A percentile compares a stretch with the other conserved stretches of the same genome.
Evolutionary conservation across 2,888 invertebrate genomes (phyloP).

Genomic region (Chrysolina americana): DNA sequence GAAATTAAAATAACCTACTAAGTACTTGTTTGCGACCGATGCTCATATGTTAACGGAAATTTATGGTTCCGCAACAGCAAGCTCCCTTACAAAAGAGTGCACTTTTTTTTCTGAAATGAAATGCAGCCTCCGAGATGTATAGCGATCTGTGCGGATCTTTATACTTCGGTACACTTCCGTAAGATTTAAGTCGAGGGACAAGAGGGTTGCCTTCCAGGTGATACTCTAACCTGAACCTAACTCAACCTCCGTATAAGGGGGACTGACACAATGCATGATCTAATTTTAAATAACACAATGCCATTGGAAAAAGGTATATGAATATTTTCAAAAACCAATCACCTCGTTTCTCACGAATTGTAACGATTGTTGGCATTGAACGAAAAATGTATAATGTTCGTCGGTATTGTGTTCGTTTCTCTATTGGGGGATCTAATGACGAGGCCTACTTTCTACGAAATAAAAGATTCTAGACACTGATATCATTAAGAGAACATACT

Average conservation of each 20-base stretch:
- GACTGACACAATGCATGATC: constrained; percentile 65
- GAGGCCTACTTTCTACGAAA: background rate
- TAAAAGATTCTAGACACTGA: background rate
- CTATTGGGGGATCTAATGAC: constrained; percentile 21
- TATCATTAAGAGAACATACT: background rate
- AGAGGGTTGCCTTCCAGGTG: constrained; percentile 58
- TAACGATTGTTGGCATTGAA: constrained; percentile 36
- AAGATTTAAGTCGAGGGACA: constrained; percentile 37
- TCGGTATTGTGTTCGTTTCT: constrained; percentile 22
- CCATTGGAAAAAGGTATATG: constrained; percentile 60
- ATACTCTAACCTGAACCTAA: constrained; percentile 62
- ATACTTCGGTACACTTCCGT: constrained; percentile 47
- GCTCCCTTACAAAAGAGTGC: constrained; percentile 53
- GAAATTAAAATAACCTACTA: constrained; percentile 27
- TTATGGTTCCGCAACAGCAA: constrained; percentile 53
- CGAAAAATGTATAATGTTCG: constrained; percentile 3
- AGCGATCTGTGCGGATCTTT: constrained; percentile 37
- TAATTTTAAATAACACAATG: constrained; percentile 68
- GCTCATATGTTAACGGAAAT: constrained; percentile 54
- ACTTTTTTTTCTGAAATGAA: constrained; percentile 52
- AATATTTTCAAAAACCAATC: constrained; percentile 62
- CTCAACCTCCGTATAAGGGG: constrained; percentile 60
- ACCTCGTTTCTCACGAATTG: constrained; percentile 50
- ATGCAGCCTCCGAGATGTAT: constrained; percentile 46
- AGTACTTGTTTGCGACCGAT: constrained; percentile 36